Conservation (phyloP, 2,797 vertebrate genomes). For the Zenarchopterus dispar region DNA sequence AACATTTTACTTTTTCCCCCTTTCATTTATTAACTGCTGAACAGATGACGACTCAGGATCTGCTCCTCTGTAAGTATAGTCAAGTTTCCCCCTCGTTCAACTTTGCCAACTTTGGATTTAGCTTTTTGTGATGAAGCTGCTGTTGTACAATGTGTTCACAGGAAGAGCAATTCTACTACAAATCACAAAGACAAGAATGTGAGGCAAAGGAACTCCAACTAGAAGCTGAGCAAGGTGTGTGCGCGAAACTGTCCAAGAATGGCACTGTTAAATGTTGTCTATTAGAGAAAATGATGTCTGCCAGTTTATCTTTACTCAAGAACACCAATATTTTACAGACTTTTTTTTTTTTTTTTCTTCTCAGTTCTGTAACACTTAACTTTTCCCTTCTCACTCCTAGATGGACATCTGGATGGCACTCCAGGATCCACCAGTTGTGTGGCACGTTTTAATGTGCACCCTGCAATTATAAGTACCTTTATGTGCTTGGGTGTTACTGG, state of each 20-base stretch:
- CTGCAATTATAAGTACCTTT: constrained; percentile 62
- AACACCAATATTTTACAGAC: too few relatives aligned
- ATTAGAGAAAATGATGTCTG: too few relatives aligned
- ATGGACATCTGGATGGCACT: constrained; percentile 62
- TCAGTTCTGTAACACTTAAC: too few relatives aligned
- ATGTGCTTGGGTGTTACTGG: constrained; percentile 78
- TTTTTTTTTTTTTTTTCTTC: too few relatives aligned
- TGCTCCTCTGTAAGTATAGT: constrained; percentile 91
- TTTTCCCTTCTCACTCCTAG: constrained; percentile 14
- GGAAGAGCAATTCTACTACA: constrained; percentile 90
- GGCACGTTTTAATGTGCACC: constrained; percentile 72
- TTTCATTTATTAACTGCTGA: constrained; percentile 19
- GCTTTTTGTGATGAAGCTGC: constrained; percentile 1
- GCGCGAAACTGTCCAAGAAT: not conserved
- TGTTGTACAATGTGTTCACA: constrained; percentile 51
- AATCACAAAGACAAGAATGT: constrained; percentile 94
- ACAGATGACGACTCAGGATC: constrained; percentile 94
- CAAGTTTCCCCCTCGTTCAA: not conserved
- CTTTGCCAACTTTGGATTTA: not conserved
- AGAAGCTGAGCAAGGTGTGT: constrained; percentile 65
- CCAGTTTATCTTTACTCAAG: too few relatives aligned
- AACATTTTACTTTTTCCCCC: constrained; percentile 12
- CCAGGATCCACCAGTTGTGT: constrained; percentile 61
- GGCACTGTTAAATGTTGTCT: too few relatives aligned
- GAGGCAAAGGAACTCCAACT: constrained; percentile 95